phyloP scores from a whole-genome alignment of 2,797 vertebrate species.

The Poeciliopsis paucimaculata region DNA sequence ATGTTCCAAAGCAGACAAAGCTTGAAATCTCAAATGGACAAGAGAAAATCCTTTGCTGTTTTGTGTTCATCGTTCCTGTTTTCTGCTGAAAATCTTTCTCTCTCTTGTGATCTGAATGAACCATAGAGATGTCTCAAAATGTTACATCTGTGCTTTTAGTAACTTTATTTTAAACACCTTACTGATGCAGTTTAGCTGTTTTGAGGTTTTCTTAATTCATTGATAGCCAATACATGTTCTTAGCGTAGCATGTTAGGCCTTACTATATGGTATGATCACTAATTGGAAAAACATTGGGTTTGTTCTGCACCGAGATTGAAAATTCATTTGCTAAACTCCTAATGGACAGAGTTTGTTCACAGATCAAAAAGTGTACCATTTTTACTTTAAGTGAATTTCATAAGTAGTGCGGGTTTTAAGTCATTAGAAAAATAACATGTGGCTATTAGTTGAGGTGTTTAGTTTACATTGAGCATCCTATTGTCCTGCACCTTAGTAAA shows the following conservation, averaged over 20 bases:
- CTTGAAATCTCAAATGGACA: neutral
- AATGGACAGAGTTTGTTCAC: neutral
- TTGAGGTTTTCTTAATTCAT: neutral
- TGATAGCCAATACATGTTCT: neutral
- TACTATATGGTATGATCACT: neutral
- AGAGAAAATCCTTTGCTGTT: neutral
- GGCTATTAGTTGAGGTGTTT: slow-evolving; percentile 2
- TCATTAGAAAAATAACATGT: neutral
- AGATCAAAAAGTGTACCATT: neutral
- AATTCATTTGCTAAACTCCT: neutral
- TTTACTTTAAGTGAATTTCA: neutral
- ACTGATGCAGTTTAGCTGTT: neutral
- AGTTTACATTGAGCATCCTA: slow-evolving; percentile 28
- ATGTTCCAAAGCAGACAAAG: neutral
- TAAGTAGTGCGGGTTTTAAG: neutral
- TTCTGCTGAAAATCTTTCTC: neutral
- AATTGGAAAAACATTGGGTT: neutral
- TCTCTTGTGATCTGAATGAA: neutral
- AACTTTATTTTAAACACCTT: neutral
- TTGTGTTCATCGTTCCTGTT: neutral
- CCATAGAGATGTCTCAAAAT: neutral
- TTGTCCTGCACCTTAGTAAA: slow-evolving; percentile 70
- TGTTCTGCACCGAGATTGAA: neutral
- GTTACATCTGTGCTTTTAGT: neutral
- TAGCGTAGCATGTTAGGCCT: neutral